Base-by-base conservation (phyloP, 2,113 vertebrate species). In the Corythornis cristatus region DNA sequence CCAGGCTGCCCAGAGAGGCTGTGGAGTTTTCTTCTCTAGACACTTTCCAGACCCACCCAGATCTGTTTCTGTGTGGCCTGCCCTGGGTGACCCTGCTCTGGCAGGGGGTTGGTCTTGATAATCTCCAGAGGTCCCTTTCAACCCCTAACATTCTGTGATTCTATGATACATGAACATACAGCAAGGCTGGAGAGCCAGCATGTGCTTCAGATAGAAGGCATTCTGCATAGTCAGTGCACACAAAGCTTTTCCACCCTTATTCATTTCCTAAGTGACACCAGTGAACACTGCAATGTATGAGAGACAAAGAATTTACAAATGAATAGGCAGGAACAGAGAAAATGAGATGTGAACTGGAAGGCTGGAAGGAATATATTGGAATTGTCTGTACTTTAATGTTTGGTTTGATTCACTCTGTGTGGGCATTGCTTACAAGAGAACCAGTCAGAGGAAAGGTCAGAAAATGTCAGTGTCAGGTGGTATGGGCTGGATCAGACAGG, bases 291-390 rank as follows among this genome's bases (percentile, higher is more conserved):
- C 35, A 87, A 65, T 68, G 50, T 65, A 42, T 3, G 35, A 93
- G 50, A 92, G 62, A 89, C 62, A 91, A 95, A 91, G 66, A 90
- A 42, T 87, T 95, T 76, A 91, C 89, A 92, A 89, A 73, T 76
- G 78, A 93, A 76, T 76, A 76, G 48, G 45, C 87, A 95, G 50
- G 67, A 93, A 82, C 35, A 95, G 62, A 95, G 91, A 87, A 92
- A 95, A 92, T 42, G 20, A 89, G 77, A 90, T 72, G 60, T 90
- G 66, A 92, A 82, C 62, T 65, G 66, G 54, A 86, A 95, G 70
- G 18, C 48, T 75, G 70, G 50, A 93, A 95, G 88, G 53, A 87
- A 82, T 81, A 82, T 61, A 50, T 76, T 93, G 16, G 53, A 15
- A 82, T 72, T 68, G 43, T 67, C 74, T 78, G 57, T 91, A 45